These are phyloP conservation scores for Lithophane socia DNA, from an alignment of 2,888 invertebrate species.

Conservation along the genomic window DNA sequence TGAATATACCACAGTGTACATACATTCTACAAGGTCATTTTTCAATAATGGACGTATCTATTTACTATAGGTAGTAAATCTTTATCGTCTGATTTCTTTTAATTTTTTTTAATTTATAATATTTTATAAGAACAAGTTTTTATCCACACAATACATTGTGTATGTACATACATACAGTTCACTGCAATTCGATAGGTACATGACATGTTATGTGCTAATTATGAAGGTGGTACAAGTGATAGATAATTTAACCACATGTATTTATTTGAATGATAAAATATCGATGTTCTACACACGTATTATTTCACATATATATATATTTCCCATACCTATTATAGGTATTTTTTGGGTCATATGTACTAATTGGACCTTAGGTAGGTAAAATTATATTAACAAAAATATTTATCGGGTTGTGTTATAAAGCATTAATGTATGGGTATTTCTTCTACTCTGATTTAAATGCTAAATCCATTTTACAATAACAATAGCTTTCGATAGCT, in stretches of 20 bases:
- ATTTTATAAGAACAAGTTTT: conserved; percentile 7
- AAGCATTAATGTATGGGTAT: not conserved
- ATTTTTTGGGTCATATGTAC: not conserved
- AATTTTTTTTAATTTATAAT: not conserved
- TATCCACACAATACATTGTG: not conserved
- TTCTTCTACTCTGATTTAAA: not conserved
- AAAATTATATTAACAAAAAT: not conserved
- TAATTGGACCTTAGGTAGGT: not conserved
- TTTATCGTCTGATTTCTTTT: not conserved
- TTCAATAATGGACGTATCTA: conserved; percentile 8
- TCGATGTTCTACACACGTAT: conserved; percentile 24
- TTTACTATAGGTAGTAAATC: not conserved
- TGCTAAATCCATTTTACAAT: not conserved
- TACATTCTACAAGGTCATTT: not conserved
- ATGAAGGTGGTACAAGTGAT: not conserved
- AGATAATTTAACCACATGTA: not conserved
- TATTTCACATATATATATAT: not conserved
- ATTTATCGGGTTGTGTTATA: not conserved
- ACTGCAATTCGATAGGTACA: not conserved
- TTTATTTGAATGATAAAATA: conserved; percentile 11
- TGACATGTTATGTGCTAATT: conserved; percentile 28
- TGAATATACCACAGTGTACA: not conserved
- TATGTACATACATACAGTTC: not conserved
- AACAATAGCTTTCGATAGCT: not conserved
- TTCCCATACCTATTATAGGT: not conserved